These are phyloP conservation scores for Torymus tubicola DNA, from an alignment of 2,888 invertebrate species.

Conservation along the genomic window DNA sequence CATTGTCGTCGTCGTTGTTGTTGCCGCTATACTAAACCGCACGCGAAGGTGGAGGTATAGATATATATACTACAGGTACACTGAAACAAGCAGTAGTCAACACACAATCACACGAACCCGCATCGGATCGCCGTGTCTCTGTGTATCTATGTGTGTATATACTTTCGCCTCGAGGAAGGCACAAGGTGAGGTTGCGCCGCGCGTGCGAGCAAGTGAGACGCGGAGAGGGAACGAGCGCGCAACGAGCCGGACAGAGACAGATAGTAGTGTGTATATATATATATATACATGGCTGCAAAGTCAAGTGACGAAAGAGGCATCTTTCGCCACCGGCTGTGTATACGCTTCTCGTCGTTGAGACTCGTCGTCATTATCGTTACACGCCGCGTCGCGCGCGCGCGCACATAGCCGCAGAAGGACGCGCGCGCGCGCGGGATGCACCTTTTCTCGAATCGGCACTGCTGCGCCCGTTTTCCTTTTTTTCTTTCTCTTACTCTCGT, in stretches of 20 bases:
- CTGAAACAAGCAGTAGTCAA: not conserved
- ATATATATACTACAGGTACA: no score
- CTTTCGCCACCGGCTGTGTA: conserved; percentile 42
- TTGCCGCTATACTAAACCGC: no score
- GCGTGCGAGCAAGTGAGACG: conserved; percentile 8
- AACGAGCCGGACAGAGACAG: no score
- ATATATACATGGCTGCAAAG: not conserved
- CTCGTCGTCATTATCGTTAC: conserved; percentile 46
- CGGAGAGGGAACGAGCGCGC: not conserved
- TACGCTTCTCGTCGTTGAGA: not conserved
- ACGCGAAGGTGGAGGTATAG: no score
- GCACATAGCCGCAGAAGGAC: conserved; percentile 39
- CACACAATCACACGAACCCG: conserved; percentile 3
- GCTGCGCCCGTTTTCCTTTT: no score
- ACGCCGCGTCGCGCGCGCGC: not conserved
- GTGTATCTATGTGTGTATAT: not conserved
- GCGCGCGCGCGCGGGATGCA: not conserved
- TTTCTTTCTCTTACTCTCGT: no score
- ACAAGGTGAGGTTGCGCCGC: conserved; percentile 49
- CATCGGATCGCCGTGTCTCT: not conserved
- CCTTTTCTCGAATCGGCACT: not conserved
- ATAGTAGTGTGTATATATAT: no score
- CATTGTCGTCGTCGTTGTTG: no score
- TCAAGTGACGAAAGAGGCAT: conserved; percentile 44
- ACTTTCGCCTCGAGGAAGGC: conserved; percentile 45